Conservation (phyloP, 1,140 invertebrate species). For the Conopomorpha cramerella region DNA sequence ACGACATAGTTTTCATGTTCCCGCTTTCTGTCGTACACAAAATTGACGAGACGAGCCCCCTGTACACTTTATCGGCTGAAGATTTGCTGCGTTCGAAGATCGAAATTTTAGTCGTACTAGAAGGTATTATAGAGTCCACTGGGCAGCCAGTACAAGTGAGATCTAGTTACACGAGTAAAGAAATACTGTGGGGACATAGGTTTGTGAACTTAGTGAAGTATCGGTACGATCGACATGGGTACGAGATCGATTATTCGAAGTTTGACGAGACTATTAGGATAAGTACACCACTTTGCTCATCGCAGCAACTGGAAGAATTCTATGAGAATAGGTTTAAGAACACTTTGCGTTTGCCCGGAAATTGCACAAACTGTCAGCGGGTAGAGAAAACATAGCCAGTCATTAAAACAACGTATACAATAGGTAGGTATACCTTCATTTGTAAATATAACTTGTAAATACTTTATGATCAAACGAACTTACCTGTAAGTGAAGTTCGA, state of each 20-base stretch:
- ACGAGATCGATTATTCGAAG: conserved; percentile 78
- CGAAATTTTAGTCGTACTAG: conserved; percentile 74
- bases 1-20: conserved; percentile 83
- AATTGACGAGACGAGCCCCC: conserved; percentile 73
- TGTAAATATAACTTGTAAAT: too few species aligned
- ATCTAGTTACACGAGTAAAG: conserved; percentile 68
- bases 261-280: conserved; percentile 84
- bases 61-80: conserved; percentile 76
- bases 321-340: conserved; percentile 47
- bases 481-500: too few species aligned
- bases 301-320: conserved; percentile 67
- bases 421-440: too few species aligned
- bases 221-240: conserved; percentile 77
- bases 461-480: too few species aligned
- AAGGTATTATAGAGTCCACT: conserved; percentile 71
- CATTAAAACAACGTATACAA: too few species aligned
- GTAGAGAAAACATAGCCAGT: too few species aligned
- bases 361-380: too few species aligned
- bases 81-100: conserved; percentile 75
- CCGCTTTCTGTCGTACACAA: conserved; percentile 75
- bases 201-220: conserved; percentile 74
- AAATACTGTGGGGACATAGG: conserved; percentile 72
- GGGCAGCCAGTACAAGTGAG: conserved; percentile 63
- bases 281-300: conserved; percentile 81
- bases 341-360: too few species aligned